Conservation (phyloP, 2,888 invertebrate genomes). For the Baronia brevicornis region DNA sequence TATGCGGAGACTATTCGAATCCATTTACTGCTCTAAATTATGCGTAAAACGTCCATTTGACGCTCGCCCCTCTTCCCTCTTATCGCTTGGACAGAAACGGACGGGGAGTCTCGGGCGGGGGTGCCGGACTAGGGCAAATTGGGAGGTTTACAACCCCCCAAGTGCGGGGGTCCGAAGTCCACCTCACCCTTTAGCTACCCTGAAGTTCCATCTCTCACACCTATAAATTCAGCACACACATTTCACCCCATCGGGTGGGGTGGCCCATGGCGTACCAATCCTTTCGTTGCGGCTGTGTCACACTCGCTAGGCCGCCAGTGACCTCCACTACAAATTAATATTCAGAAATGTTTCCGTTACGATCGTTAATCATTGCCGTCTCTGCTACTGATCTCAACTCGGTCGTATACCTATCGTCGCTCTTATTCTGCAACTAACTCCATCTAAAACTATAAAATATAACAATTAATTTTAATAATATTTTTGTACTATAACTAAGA, state of each 20-base stretch:
- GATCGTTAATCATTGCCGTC: conserved; percentile 69
- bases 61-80: conserved; percentile 73
- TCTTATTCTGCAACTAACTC: background rate
- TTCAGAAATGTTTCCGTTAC: conserved; percentile 69
- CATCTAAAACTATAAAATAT: conserved; percentile 11
- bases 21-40: conserved; percentile 77
- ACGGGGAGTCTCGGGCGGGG: conserved; percentile 68
- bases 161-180: conserved; percentile 71
- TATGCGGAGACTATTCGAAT: conserved; percentile 71
- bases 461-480: background rate
- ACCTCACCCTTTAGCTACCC: conserved; percentile 75
- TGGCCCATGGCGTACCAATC: conserved; percentile 66
- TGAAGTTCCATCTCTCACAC: conserved; percentile 76
- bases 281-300: conserved; percentile 70
- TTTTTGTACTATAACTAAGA: background rate
- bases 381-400: conserved; percentile 44
- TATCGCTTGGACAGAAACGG: conserved; percentile 73
- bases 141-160: conserved; percentile 61
- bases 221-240: conserved; percentile 75
- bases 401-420: conserved; percentile 1
- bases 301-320: conserved; percentile 65
- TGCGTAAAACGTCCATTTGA: conserved; percentile 78
- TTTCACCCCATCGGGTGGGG: conserved; percentile 65
- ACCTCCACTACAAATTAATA: conserved; percentile 75
- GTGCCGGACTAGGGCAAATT: conserved; percentile 74